Percentiles rank a stretch among this genome's conserved stretches.
These are phyloP conservation scores for Varecia variegata DNA, from an alignment of 2,797 vertebrate species.

Conservation along the genomic window DNA sequence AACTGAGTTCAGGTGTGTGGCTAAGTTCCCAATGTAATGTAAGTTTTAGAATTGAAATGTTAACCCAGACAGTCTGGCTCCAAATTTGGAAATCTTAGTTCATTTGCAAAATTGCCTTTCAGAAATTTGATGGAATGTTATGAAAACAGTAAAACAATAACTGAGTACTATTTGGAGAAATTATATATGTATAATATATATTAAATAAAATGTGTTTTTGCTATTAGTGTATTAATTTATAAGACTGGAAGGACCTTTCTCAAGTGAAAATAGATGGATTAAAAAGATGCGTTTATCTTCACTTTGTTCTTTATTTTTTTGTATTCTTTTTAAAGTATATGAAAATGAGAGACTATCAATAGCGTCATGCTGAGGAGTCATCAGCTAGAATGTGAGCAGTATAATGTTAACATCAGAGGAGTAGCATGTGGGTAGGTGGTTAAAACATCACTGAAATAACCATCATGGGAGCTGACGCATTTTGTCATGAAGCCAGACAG, in stretches of 20 bases:
- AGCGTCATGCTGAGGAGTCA: background rate
- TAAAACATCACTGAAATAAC: background rate
- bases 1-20: background rate
- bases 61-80: background rate
- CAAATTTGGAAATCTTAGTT: conserved; percentile 6
- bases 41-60: background rate
- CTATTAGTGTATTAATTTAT: background rate
- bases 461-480: background rate
- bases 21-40: background rate
- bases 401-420: background rate
- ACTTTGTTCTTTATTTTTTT: background rate
- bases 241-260: background rate
- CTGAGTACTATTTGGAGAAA: background rate
- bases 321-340: background rate
- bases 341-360: background rate
- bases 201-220: background rate
- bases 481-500: background rate
- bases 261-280: background rate
- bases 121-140: background rate
- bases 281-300: background rate
- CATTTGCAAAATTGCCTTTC: background rate
- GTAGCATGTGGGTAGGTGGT: background rate
- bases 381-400: background rate
- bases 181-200: background rate
- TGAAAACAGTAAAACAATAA: background rate